These are phyloP conservation scores for Platysteira castanea DNA, from an alignment of 2,113 vertebrate genomes.

Conservation along the genomic window DNA sequence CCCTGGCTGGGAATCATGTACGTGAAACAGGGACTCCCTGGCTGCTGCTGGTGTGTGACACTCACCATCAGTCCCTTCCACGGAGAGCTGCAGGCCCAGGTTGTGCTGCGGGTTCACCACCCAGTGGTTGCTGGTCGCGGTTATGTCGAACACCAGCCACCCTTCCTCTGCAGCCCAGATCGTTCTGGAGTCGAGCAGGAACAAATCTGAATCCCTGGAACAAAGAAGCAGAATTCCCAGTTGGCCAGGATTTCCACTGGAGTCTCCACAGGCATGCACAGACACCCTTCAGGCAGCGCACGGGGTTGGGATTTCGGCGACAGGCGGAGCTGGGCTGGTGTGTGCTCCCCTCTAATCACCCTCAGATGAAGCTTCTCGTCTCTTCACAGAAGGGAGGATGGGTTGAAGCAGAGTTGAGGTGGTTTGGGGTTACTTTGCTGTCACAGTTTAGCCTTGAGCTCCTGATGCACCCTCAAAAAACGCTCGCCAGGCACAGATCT, in stretches of 20 bases:
- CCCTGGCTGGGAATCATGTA: not conserved
- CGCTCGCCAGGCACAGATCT: not conserved
- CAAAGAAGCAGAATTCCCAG: not conserved
- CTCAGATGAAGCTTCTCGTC: not conserved
- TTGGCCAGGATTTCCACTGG: not conserved
- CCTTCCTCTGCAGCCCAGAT: constrained; percentile 96
- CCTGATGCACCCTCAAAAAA: not conserved
- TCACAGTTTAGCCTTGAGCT: not conserved
- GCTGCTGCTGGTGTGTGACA: not conserved
- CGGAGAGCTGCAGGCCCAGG: constrained; percentile 89
- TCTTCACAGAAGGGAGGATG: not conserved
- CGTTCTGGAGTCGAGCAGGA: constrained; percentile 88
- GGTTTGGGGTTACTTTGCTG: not conserved
- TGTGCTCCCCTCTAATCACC: not conserved
- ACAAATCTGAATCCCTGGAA: constrained; percentile 89
- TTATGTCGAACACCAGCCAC: constrained; percentile 97
- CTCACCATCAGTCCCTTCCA: constrained; percentile 88
- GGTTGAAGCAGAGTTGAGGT: not conserved
- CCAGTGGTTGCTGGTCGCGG: constrained; percentile 96
- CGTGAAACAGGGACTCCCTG: not conserved
- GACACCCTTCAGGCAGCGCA: fast-evolving
- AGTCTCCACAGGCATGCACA: not conserved
- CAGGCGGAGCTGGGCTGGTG: not conserved
- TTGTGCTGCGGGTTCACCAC: constrained; percentile 92
- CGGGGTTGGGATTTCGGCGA: not conserved